Base-by-base conservation (phyloP, 1,140 invertebrate species). In the Catajapyx aquilonaris region DNA sequence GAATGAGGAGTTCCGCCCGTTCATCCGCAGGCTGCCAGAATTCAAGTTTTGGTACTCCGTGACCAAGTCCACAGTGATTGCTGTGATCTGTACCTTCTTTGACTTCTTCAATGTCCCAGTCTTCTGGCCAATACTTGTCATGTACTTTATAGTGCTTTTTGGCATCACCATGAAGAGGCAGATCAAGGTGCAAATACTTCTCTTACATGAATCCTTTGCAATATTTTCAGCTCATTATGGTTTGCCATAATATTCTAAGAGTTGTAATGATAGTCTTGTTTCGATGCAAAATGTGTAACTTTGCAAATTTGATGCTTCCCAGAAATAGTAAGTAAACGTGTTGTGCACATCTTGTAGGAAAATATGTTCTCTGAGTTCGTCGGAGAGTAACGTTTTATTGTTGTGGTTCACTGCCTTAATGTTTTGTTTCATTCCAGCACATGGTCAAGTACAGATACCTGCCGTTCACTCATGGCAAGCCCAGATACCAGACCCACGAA, bases 41-140 rank as follows among this genome's bases (percentile, higher is more conserved):
- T 99, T 99, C 56, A 99, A 99, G 63, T 99, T 99, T 62, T 99
- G 95, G 95, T 77, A 95, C 50, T 93, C 88, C 46, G 81, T 94
- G 33, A 79, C 83, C 25, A 96, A 91, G 55, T 91, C 91, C 34
- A 93, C 91, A n/a, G 35, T 87, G 2, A 68, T 98, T 46, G 87
- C 79, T 20, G 69, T 91, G 48, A 63, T 78, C 44, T 95, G 87
- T 60, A 98, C 95, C 35, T 86, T 94, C 55, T 96, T 99, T 58
- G 88, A 97, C 52, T 80, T 81, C 45, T 93, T 97, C 55, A 95
- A 99, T 68, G 80, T 99, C 54, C 95, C 95, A 52, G 95, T 99
- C 47, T 99, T 99, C 60, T 99, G 95, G 95, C 95, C 95, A 32
- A 98, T 99, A 46, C 69, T 99, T 51, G 87, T 98, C 40, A 90